Base-by-base conservation (phyloP, 2,888 invertebrate genomes). In the Lottia gigantea region DNA sequence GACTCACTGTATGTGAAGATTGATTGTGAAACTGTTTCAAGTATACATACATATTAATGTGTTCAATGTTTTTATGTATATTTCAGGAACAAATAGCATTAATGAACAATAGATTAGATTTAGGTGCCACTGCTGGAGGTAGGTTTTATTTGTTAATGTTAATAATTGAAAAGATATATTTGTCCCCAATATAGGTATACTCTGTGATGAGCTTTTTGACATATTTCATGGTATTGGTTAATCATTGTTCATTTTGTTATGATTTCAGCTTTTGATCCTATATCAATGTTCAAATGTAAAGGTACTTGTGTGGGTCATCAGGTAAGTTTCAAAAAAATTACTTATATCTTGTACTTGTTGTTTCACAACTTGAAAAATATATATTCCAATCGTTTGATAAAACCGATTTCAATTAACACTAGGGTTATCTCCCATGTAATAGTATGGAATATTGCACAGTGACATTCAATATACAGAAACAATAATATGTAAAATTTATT, bases 231-330 rank as follows among this genome's bases (percentile, higher is more conserved):
- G 40, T 40, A 40, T 40, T 40, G 2, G 40, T 8, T n/a, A n/a
- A n/a, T n/a, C n/a, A n/a, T n/a, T n/a, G n/a, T 47, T 25, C 46
- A 26, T 11, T 15, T 7, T 16, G 8, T 63, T 19, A 12, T 64
- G 11, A 26, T 76, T 80, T 71, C 82, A 86, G 87, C 83, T 0
- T 87, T 83, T 78, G 88, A 87, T 70, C 87, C 87, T 16, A 87
- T 87, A 71, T 86, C 86, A 74, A 86, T 87, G 76, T 86, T 88
- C 79, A 87, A 86, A 76, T 88, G 88, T 74, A 84, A 86, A 76
- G 88, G 88, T 40, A 88, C 88, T 26, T 88, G 87, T 82, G 88
- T 88, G 49, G 88, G 88, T 11, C 88, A 88, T 76, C 82, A 84
- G 81, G 84, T 83, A 67, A 70, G 75, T 66, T 23, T 14, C 40